phyloP scores from a whole-genome alignment of 2,797 vertebrate species.

The Microcaecilia unicolor region DNA sequence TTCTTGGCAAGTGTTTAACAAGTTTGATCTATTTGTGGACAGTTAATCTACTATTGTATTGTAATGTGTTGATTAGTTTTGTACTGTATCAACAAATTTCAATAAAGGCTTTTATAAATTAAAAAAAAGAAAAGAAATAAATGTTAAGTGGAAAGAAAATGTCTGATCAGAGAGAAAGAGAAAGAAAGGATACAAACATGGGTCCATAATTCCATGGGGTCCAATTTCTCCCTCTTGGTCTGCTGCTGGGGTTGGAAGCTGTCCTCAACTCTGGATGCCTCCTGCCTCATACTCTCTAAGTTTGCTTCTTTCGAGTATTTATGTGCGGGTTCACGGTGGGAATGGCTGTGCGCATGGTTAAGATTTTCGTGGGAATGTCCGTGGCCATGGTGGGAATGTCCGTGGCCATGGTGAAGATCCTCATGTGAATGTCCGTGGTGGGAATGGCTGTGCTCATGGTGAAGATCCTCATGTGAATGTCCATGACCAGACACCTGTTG shows the following conservation, averaged over 20 bases:
- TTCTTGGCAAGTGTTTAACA: no score
- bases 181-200: slow-evolving; percentile 61
- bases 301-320: slow-evolving; percentile 15
- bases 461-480: slow-evolving; percentile 41
- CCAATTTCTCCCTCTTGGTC: slow-evolving; percentile 37
- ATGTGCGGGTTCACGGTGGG: slow-evolving; percentile 6
- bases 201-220: slow-evolving; percentile 69
- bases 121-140: no score
- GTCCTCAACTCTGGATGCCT: not conserved
- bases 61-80: no score
- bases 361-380: slow-evolving; percentile 11
- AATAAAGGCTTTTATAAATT: no score
- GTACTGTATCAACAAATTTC: no score
- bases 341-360: slow-evolving; percentile 8
- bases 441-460: slow-evolving; percentile 37
- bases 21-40: no score
- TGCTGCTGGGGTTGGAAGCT: not conserved
- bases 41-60: no score
- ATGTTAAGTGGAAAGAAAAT: no score
- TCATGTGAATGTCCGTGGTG: slow-evolving; percentile 33
- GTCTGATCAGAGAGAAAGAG: no score
- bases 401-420: slow-evolving; percentile 14
- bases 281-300: not conserved
- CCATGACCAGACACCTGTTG: not conserved
- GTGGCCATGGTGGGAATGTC: slow-evolving; percentile 16